Evolutionary conservation across 2,797 vertebrate species (phyloP).

Genomic region (Crenuchus spilurus): DNA sequence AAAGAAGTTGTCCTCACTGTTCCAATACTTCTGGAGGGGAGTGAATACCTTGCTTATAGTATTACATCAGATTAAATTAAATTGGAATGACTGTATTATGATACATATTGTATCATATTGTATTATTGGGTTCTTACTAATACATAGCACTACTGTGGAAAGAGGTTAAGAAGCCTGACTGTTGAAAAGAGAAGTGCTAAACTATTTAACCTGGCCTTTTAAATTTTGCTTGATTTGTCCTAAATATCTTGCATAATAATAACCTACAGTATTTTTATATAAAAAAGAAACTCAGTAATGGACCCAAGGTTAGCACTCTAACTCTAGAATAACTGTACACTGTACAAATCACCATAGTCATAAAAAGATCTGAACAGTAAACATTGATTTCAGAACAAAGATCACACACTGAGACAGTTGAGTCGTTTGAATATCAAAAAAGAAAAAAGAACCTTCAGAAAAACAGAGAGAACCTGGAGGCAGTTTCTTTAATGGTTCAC

Average conservation of each 20-base stretch:
- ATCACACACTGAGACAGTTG: neutral
- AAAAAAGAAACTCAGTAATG: neutral
- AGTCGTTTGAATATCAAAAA: neutral
- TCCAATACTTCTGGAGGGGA: too few species aligned
- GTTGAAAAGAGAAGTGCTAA: neutral
- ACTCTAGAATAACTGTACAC: neutral
- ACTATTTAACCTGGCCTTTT: neutral
- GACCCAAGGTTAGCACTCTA: neutral
- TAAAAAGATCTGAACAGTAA: neutral
- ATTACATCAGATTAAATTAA: too few species aligned
- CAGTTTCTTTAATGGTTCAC: neutral
- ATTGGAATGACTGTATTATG: too few species aligned
- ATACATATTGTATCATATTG: too few species aligned
- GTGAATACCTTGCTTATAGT: too few species aligned
- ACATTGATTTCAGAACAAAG: slow-evolving; percentile 19
- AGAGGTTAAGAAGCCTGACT: too few species aligned
- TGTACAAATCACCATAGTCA: neutral
- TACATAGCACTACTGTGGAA: too few species aligned
- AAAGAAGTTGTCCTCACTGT: too few species aligned
- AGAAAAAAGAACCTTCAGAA: neutral
- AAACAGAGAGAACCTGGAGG: neutral
- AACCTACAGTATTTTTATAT: neutral
- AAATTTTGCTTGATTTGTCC: slow-evolving; percentile 11
- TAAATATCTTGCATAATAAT: neutral
- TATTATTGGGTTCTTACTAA: neutral